Base-by-base conservation (phyloP, 2,888 invertebrate genomes). In the Tethea ocularis region DNA sequence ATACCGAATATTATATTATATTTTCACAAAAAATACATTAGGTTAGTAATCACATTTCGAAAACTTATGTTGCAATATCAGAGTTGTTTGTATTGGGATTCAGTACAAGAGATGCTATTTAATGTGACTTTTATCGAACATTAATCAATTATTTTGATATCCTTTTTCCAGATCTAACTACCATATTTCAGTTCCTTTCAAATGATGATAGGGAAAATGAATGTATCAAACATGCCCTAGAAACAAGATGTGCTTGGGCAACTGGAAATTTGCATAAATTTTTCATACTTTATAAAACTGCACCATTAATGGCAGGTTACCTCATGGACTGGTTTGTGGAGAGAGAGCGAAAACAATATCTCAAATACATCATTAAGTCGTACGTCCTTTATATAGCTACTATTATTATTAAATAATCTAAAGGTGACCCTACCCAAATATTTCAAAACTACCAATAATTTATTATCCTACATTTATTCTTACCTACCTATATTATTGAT, bases 281-380 rank as follows among this genome's bases (percentile, higher is more conserved):
- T 89, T 99, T 99, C 94, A 94, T 96, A 78, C 93, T 99, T 63
- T 99, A 99, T 90, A 95, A 95, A 80, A 91, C 93, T 63, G 97
- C 99, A 51, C 99, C 99, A 22, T 95, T 97, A 82, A 99, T 99
- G 99, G 97, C 98, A 53, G 97, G 97, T 61, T 98, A 97, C 92
- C 95, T 99, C 71, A 97, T 99, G 94, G 99, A 99, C 93, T 98
- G 99, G 98, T 99, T 99, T 94, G 95, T 98, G 84, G 97, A 98
- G 70, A 95, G 99, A 81, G 99, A 99, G 89, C 94, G 99, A 82
- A 98, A 97, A 92, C 93, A 94, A 76, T 99, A 98, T 79, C 94
- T 99, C 82, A 98, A 97, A 92, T 95, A 95, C 86, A 97, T 99
- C 89, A 95, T 99, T 72, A 99, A 98, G 96, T 96, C 98, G 99